A percentile compares a stretch with the other conserved stretches of the same genome.
Conservation (phyloP, 2,113 vertebrate genomes). For the Grammomys dolichurus region DNA sequence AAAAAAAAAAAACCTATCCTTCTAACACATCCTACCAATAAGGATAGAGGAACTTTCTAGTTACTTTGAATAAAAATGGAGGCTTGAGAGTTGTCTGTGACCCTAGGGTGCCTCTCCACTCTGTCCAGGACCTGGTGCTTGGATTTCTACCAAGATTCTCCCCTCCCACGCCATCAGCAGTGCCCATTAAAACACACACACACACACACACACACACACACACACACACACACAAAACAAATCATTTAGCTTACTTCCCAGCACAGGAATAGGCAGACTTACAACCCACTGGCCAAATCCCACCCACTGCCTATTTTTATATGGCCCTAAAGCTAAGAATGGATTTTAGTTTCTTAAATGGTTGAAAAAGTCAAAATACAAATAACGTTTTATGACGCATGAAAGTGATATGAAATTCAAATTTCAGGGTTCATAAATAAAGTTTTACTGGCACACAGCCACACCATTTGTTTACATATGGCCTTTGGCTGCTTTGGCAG, state of each 20-base stretch:
- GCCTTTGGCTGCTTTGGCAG: not conserved
- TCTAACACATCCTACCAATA: not conserved
- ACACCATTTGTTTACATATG: not conserved
- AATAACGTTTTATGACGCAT: slow-evolving; percentile 45
- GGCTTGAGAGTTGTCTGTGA: not conserved
- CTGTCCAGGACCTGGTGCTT: not conserved
- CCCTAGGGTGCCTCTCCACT: not conserved
- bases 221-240: not conserved
- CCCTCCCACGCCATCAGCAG: not conserved
- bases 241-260: slow-evolving; percentile 1
- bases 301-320: not conserved
- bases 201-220: too few relatives aligned
- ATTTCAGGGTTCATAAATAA: slow-evolving; percentile 55
- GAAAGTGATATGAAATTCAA: slow-evolving; percentile 54
- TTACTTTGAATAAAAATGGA: not conserved
- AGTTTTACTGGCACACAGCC: slow-evolving; percentile 68
- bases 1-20: slow-evolving; percentile 11
- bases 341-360: slow-evolving; percentile 15
- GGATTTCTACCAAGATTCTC: not conserved
- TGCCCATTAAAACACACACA: not conserved
- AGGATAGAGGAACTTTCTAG: not conserved
- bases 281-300: not conserved
- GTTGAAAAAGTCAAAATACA: slow-evolving; percentile 48
- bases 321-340: not conserved
- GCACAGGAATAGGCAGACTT: not conserved